These are phyloP conservation scores for Spheniscus humboldti DNA, from an alignment of 2,797 vertebrate genomes.

Conservation along the genomic window DNA sequence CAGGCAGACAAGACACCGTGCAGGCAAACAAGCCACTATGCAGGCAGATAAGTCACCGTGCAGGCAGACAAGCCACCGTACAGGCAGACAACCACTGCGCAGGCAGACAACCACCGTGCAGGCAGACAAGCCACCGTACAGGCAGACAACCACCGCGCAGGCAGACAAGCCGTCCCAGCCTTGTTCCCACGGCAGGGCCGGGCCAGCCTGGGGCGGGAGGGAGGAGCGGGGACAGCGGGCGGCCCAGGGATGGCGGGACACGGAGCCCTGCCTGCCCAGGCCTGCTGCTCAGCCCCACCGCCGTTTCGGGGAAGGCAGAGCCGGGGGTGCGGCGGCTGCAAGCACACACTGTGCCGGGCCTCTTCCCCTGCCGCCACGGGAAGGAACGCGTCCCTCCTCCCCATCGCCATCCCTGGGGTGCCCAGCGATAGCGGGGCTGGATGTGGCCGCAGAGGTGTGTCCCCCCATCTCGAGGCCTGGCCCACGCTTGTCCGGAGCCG, in stretches of 20 bases:
- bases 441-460: not conserved
- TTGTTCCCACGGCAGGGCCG: not conserved
- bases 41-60: rapidly evolving
- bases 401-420: not conserved
- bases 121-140: rapidly evolving
- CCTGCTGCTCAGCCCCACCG: not conserved
- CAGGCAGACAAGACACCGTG: too few relatives aligned
- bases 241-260: not conserved
- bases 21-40: too few relatives aligned
- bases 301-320: not conserved
- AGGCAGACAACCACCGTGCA: rapidly evolving
- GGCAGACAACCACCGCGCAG: rapidly evolving
- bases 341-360: not conserved
- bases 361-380: not conserved
- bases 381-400: not conserved
- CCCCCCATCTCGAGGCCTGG: not conserved
- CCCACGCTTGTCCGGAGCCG: rapidly evolving
- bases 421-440: not conserved
- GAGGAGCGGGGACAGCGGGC: not conserved
- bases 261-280: not conserved
- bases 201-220: not conserved
- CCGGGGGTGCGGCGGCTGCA: not conserved
- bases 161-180: not conserved
- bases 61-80: rapidly evolving
- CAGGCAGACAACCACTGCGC: rapidly evolving